Conservation (phyloP, 2,888 invertebrate genomes). For the Nudaria mundana region DNA sequence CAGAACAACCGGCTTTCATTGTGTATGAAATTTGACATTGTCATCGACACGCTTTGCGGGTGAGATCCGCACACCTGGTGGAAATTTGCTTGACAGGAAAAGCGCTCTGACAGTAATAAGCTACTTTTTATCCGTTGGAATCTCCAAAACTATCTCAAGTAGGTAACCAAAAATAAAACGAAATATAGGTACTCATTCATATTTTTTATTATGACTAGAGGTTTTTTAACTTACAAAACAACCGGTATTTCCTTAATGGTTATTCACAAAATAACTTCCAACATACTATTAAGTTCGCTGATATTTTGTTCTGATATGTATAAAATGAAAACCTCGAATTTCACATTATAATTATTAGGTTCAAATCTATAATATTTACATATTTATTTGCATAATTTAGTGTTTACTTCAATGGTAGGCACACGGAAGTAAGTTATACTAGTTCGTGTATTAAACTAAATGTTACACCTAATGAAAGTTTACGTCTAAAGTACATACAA, state of each 20-base stretch:
- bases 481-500: slow-evolving; percentile 50
- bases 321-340: slow-evolving; percentile 74
- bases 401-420: slow-evolving; percentile 59
- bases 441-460: slow-evolving; percentile 48
- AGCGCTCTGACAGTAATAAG: too few species aligned
- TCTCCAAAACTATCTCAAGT: too few species aligned
- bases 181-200: slow-evolving; percentile 61
- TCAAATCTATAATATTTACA: slow-evolving; percentile 42
- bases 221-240: slow-evolving; percentile 85
- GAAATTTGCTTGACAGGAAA: too few species aligned
- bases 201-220: slow-evolving; percentile 86
- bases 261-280: slow-evolving; percentile 65
- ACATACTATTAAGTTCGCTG: slow-evolving; percentile 53
- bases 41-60: too few species aligned
- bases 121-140: too few species aligned
- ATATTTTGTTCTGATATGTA: slow-evolving; percentile 74
- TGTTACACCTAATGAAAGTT: slow-evolving; percentile 39
- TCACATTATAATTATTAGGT: slow-evolving; percentile 34
- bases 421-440: slow-evolving; percentile 59
- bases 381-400: slow-evolving; percentile 44
- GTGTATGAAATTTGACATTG: too few species aligned
- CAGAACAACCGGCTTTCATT: too few species aligned
- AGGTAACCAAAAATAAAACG: slow-evolving; percentile 49
- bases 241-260: slow-evolving; percentile 55
- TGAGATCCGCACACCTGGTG: too few species aligned